Conservation (phyloP, 2,888 invertebrate genomes). For the Aphrophora alni region DNA sequence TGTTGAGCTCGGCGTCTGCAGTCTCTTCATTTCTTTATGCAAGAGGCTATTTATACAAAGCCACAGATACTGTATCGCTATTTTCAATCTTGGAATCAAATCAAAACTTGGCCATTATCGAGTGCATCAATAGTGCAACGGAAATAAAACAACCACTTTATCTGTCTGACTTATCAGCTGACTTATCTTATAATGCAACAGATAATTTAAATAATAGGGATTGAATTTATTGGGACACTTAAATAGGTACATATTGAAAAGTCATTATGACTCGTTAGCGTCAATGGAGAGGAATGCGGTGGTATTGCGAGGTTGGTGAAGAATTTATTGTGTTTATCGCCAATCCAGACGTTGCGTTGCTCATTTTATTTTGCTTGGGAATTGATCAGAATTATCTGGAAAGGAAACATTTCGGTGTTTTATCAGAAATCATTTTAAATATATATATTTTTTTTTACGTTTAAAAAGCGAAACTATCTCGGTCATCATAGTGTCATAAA, state of each 20-base stretch:
- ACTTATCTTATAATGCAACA: not conserved
- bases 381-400: not conserved
- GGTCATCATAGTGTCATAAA: no score
- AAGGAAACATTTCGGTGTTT: no score
- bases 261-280: not conserved
- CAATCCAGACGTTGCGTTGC: not conserved
- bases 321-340: not conserved
- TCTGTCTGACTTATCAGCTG: not conserved
- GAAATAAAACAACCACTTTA: not conserved
- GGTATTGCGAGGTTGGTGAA: not conserved
- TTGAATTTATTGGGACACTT: conserved; percentile 9
- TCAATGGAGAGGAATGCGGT: not conserved
- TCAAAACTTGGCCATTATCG: not conserved
- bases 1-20: not conserved
- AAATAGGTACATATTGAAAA: not conserved
- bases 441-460: no score
- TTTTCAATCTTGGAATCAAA: conserved; percentile 9
- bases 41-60: conserved; percentile 3
- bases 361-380: not conserved
- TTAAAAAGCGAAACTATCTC: no score
- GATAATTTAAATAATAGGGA: not conserved
- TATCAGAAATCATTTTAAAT: no score
- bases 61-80: not conserved
- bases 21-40: conserved; percentile 2
- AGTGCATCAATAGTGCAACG: not conserved